These are phyloP conservation scores for Oligia latruncula DNA, from an alignment of 2,888 invertebrate species.

Conservation along the genomic window DNA sequence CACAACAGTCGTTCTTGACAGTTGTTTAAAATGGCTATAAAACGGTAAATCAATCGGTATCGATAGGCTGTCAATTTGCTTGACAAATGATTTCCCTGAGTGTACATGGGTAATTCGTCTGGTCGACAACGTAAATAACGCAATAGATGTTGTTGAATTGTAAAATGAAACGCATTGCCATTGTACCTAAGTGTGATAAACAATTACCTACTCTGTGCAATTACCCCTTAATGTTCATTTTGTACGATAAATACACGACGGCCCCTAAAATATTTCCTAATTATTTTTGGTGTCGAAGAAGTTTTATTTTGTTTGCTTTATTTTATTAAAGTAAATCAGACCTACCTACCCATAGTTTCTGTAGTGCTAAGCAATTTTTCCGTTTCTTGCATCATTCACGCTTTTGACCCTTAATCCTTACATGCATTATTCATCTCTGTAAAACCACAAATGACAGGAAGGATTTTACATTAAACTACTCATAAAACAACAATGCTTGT, in stretches of 20 bases:
- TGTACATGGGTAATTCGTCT: neutral
- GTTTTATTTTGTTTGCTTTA: neutral
- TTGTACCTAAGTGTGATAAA: neutral
- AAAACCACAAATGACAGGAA: conserved; percentile 3
- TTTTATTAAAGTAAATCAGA: neutral
- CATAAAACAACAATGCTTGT: conserved; percentile 18
- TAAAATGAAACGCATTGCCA: neutral
- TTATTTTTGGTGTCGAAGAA: neutral
- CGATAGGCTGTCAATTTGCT: neutral
- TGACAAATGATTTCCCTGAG: neutral
- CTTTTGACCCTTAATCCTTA: neutral
- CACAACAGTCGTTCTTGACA: neutral
- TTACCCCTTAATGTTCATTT: neutral
- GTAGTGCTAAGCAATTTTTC: neutral
- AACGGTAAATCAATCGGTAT: too few relatives aligned
- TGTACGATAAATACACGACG: neutral
- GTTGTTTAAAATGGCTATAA: neutral
- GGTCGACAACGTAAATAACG: neutral
- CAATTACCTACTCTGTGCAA: neutral
- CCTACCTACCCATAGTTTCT: neutral
- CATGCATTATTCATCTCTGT: neutral
- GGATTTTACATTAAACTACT: neutral
- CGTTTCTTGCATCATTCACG: neutral
- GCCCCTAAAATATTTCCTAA: neutral
- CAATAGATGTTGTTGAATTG: neutral